Percentiles rank a stretch among this genome's conserved stretches.
phyloP scores from a whole-genome alignment of 2,888 invertebrate species.

The Chloromyia formosa region DNA sequence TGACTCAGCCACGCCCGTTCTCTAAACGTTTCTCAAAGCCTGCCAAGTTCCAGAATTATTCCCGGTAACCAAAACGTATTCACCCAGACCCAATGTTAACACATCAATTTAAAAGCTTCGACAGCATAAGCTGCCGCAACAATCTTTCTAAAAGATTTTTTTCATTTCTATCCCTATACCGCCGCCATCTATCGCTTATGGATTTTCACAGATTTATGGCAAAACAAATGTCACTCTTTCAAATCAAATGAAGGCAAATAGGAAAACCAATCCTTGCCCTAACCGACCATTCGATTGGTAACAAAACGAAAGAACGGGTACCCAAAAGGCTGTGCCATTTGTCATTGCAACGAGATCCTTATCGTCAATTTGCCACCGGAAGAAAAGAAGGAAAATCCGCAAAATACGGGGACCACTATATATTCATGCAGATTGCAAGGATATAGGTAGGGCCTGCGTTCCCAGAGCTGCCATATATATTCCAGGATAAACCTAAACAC shows the following conservation, averaged over 20 bases:
- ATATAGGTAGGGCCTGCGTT: not conserved
- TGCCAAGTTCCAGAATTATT: no score
- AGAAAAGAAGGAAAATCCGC: not conserved
- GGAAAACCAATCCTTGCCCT: not conserved
- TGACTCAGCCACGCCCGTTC: no score
- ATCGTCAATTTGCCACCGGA: constrained; percentile 37
- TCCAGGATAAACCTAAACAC: not conserved
- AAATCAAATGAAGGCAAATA: constrained; percentile 25
- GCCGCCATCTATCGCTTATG: not conserved
- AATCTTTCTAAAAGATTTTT: constrained; percentile 6
- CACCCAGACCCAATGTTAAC: constrained; percentile 2
- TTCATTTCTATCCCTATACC: not conserved
- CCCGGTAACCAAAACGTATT: constrained; percentile 13
- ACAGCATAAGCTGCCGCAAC: constrained; percentile 1
- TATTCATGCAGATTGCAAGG: constrained; percentile 3
- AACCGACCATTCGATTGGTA: constrained; percentile 10
- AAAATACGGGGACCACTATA: constrained; percentile 19
- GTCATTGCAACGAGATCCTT: constrained; percentile 38
- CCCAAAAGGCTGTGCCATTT: constrained; percentile 22
- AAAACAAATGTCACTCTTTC: constrained; percentile 1
- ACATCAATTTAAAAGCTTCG: constrained; percentile 30
- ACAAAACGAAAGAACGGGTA: not conserved
- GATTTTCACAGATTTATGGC: constrained; percentile 35
- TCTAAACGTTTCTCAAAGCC: no score
- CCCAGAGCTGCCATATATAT: not conserved